Base-by-base conservation (phyloP, 2,888 invertebrate species). In the Gandaritis pyraliata region DNA sequence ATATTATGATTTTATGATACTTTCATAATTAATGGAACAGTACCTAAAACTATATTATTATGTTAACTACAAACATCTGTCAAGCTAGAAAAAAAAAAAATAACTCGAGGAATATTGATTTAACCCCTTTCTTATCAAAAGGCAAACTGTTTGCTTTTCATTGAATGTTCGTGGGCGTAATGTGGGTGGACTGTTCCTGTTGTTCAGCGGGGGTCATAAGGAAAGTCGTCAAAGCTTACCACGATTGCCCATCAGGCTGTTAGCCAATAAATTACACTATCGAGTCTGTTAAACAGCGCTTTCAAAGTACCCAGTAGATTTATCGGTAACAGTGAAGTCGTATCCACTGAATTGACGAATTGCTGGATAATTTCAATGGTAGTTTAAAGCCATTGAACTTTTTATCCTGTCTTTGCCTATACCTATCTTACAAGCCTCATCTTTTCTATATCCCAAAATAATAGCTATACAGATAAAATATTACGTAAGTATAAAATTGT, bases 161-260 rank as follows among this genome's bases (percentile, higher is more conserved):
- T 33, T 33, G 33, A 8, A 33, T 33, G 33, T 10, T 33, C 48
- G 62, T 62, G 46, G 61, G 61, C 50, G 62, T 46, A 50, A 47
- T 1, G 43, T 43, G 51, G 54, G 58, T n/a, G 49, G 49, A 50
- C 58, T 12, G 29, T 41, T 18, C 50, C 16, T 47, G 58, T 36
- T 58, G 50, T 46, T 38, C 63, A 55, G 63, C 51, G 55, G 63
- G 63, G 58, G 58, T 51, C 41, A 43, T 29, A 29, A 33, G 10
- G 36, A 11, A 58, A 43, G 56, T 41, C 33, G 38, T 53, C 33
- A 48, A 52, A 36, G 49, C 45, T 16, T n/a, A n/a, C n/a, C 3
- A 16, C 23, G 38, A 56, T 38, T 36, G 38, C 33, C 51, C 29
- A 43, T 23, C 43, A 30, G 50, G 33, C 47, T n/a, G 16, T 43